Evolutionary conservation across 2,113 vertebrate species (phyloP), one percentile per base, ranked within the genome.

Genomic region (Phrynocephalus versicolor): DNA sequence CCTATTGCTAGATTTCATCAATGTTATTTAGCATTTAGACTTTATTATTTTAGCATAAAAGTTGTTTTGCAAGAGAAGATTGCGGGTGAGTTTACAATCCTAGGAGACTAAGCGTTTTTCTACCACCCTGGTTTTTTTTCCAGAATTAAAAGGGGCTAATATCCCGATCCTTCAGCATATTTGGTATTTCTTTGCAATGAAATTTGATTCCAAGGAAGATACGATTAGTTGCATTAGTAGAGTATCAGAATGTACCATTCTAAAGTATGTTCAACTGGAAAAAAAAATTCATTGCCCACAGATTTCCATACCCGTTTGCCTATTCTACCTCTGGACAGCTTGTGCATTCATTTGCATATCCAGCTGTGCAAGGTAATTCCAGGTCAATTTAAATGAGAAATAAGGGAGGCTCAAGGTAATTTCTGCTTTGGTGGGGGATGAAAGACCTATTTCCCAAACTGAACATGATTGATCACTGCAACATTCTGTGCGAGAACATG

Each of bases 41-140:
- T 67, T 84, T 39, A 72, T 77, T 84, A 84, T 78, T 84, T 78
- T 35, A 30, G n/a, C 41, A 69, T 84, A 37, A 37, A 77, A 77
- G 76, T 3, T 33, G 33, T 35, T 39, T 78, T 30, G 64, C 62
- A 65, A 75, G 45, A 21, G n/a, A 84, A 77, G 45, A 74, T 19
- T 13, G 41, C 55, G 33, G 45, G 62, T 69, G 8, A 19, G 21
- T 84, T 77, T 76, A 77, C 25, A 55, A 30, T 55, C n/a, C 65
- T 27, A 25, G 2, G 23, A 25, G 12, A 57, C 3, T 84, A 25
- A 84, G 55, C 37, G 69, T 23, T 67, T 30, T 51, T 51, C 45
- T 51, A 51, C 45, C 45, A 51, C 45, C 45, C 45, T 51, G 57
- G n/a, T 45, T 35, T 73, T 14, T 37, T 60, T 16, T 39, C 3